Conservation (phyloP, 2,797 vertebrate genomes). For the Eutrigla gurnardus region DNA sequence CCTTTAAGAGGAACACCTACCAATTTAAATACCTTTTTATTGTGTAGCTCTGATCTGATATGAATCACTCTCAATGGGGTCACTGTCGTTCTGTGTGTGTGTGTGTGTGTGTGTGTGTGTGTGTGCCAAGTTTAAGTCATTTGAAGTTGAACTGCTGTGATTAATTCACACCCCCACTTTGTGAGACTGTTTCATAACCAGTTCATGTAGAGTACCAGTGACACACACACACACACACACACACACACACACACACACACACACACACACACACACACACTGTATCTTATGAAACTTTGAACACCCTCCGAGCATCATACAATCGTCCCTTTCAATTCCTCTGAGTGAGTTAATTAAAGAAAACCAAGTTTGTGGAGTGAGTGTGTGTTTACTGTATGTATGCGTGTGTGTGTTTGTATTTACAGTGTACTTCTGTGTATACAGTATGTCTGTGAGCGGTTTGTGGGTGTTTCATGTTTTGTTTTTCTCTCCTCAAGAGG, state of each 20-base stretch:
- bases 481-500: background rate
- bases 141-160: slow-evolving; percentile 41
- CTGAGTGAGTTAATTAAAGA: slow-evolving; percentile 31
- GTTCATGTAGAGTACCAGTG: slow-evolving; percentile 47
- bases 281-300: slow-evolving; percentile 48
- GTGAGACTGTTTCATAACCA: slow-evolving; percentile 55
- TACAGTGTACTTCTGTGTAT: background rate
- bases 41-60: background rate
- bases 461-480: background rate
- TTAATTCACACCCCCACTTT: slow-evolving; percentile 57
- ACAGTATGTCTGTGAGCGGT: background rate
- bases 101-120: slow-evolving; percentile 1
- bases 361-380: background rate
- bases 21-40: background rate
- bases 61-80: background rate
- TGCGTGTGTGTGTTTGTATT: background rate
- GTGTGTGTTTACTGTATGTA: slow-evolving; percentile 1
- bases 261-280: slow-evolving; percentile 10
- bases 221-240: background rate
- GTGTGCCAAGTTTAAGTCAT: slow-evolving; percentile 20
- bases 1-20: background rate
- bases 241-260: slow-evolving; percentile 1
- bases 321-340: slow-evolving; percentile 32
- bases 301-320: slow-evolving; percentile 34
- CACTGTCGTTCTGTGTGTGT: background rate